These are phyloP conservation scores for Tragopan temminckii DNA, from an alignment of 2,797 vertebrate species.

Conservation along the genomic window DNA sequence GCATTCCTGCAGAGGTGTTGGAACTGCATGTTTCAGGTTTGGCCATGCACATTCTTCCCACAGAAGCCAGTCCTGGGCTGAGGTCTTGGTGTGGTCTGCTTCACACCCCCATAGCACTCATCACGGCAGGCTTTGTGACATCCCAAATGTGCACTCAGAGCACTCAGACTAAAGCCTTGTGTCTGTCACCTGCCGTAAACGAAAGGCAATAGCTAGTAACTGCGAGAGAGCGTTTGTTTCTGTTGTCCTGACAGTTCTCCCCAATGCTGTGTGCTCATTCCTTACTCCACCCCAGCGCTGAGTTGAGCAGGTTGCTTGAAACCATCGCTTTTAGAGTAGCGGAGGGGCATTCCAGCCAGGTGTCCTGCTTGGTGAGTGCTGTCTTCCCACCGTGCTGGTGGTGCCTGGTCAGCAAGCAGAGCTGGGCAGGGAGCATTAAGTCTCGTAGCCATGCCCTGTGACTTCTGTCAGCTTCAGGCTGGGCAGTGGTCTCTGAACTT, in stretches of 20 bases:
- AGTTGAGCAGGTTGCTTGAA: neutral
- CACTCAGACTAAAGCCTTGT: neutral
- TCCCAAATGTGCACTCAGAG: neutral
- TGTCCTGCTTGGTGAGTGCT: neutral
- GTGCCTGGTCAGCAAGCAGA: neutral
- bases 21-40: neutral
- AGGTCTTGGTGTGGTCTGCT: neutral
- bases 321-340: fast-evolving
- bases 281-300: neutral
- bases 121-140: neutral
- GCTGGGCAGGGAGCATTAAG: neutral
- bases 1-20: neutral
- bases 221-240: neutral
- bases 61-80: neutral
- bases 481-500: neutral
- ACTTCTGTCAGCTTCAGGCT: neutral
- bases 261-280: neutral
- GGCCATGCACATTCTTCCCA: neutral
- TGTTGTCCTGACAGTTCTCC: neutral
- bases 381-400: neutral
- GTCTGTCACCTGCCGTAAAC: neutral
- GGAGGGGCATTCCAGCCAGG: neutral
- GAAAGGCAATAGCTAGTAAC: neutral
- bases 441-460: fast-evolving
- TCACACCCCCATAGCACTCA: neutral